Base-by-base conservation (phyloP, 2,113 vertebrate species). In the Brienomyrus brachyistius region DNA sequence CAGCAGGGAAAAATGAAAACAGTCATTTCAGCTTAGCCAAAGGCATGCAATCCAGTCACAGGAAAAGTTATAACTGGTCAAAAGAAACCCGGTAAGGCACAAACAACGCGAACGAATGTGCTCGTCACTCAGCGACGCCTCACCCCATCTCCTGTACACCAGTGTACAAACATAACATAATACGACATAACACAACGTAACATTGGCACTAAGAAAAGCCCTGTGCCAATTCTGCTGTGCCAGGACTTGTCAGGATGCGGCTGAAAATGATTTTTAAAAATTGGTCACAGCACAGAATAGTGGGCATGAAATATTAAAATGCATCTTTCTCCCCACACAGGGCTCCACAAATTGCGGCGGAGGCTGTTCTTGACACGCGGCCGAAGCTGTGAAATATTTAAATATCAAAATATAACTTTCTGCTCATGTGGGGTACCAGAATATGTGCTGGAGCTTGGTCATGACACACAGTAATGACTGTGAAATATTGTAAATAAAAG, bases 401-500 rank as follows among this genome's bases (percentile, higher is more conserved):
- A 80, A 80, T 80, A 80, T 80, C 35, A 43, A 80, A 80, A 80
- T 80, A 43, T 80, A 80, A 80, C 74, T 80, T 80, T 80, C 74
- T 80, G 35, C 74, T 80, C 35, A 80, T 40, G 35, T 40, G 31
- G 74, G 31, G 74, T 13, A 80, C 15, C 35, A 40, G 35, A 80
- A 80, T 43, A 43, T 80, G 74, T 40, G 35, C 31, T 8, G 74
- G 15, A 80, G 74, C 13, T 43, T 43, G 35, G 74, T 80, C 74
- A 80, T 80, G 74, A 43, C 74, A 43, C 70, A 35, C 74, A 70
- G 9, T 80, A 80, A 80, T 77, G 74, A 70, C 15, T 77, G 70
- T 40, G 74, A 77, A 77, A 77, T 80, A 80, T 80, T 80, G 74
- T 70, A 70, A 70, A 70, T 70, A 80, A 80, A 43, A 43, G 74